Evolutionary conservation across 2,888 invertebrate genomes (phyloP).

Genomic region (Andrena dorsata): DNA sequence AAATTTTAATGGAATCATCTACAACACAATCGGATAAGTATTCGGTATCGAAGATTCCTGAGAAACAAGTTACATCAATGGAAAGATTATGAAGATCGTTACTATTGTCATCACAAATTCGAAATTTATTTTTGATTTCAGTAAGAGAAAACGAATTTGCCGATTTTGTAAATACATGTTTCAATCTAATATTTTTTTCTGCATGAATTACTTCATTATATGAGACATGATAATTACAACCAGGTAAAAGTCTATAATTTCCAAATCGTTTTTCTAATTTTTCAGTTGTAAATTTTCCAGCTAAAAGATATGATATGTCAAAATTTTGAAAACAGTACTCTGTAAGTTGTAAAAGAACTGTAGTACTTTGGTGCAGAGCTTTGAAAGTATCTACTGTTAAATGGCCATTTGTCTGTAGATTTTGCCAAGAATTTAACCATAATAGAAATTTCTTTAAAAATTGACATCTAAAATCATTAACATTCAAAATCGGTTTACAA

Average conservation of each 20-base stretch:
- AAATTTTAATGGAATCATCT: slow-evolving; percentile 12
- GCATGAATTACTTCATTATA: too few species aligned
- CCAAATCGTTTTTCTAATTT: slow-evolving; percentile 15
- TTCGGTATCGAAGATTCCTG: not conserved
- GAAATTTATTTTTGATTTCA: slow-evolving; percentile 1
- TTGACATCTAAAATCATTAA: slow-evolving; percentile 21
- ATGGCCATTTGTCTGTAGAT: too few species aligned
- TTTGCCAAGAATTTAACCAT: too few species aligned
- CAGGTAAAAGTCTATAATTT: slow-evolving; percentile 3
- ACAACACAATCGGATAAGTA: not conserved
- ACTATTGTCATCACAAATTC: not conserved
- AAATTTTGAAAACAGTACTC: slow-evolving; percentile 20
- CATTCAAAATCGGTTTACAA: slow-evolving; percentile 9
- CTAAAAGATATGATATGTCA: too few species aligned
- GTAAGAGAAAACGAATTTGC: slow-evolving; percentile 2
- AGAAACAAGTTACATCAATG: slow-evolving; percentile 10
- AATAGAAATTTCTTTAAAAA: slow-evolving; percentile 1
- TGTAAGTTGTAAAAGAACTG: slow-evolving; percentile 18
- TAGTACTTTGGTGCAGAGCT: slow-evolving; percentile 14
- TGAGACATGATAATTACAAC: too few species aligned
- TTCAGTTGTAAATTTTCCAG: not conserved
- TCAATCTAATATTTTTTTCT: too few species aligned
- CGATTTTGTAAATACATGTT: too few species aligned
- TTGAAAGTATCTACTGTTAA: slow-evolving; percentile 1
- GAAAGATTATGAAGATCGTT: slow-evolving; percentile 10